Base-by-base conservation (phyloP, 2,888 invertebrate genomes). In the Noctua fimbriata region DNA sequence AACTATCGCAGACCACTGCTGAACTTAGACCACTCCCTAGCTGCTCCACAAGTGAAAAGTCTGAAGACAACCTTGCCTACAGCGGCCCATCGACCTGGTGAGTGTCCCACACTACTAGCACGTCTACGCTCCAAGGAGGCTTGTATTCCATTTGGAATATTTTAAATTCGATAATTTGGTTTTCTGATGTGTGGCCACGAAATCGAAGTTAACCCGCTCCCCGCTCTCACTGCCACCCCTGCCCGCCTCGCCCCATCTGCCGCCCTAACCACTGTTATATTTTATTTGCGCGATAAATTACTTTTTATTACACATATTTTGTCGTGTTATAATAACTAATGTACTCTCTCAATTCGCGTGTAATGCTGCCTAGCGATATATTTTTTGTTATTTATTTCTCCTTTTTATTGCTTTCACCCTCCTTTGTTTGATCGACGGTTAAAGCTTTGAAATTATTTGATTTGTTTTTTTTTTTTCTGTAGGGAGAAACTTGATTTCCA, bases 281-380 rank as follows among this genome's bases (percentile, higher is more conserved):
- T 97, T 97, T 97, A 97, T 97, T 97, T 97, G 95, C 90, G 92
- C 95, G 93, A 97, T 97, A 97, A 97, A 97, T 97, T 94, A 96
- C 95, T 89, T 97, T 97, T 97, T 97, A 97, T 97, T 97, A 96
- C 97, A 97, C 96, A 97, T 97, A 97, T 97, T 97, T 97, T 97
- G 97, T 97, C 96, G 97, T 96, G 97, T 96, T 97, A 97, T 97
- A 96, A 97, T 97, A 97, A 97, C 97, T 97, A 97, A 97, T 97
- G 97, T 96, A 97, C 95, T 95, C 96, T 95, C 95, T 95, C 96
- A 95, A 95, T 96, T 95, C 95, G 94, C 95, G 93, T 96, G 97
- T 96, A 95, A 96, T 96, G 95, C 94, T 92, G 92, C 95, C 94
- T 94, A 93, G 95, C 95, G 94, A 93, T 92, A 91, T 92, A 93